Evolutionary conservation across 2,113 vertebrate genomes (phyloP), one percentile per base, ranked within the genome.

Genomic region (Helogale parvula): DNA sequence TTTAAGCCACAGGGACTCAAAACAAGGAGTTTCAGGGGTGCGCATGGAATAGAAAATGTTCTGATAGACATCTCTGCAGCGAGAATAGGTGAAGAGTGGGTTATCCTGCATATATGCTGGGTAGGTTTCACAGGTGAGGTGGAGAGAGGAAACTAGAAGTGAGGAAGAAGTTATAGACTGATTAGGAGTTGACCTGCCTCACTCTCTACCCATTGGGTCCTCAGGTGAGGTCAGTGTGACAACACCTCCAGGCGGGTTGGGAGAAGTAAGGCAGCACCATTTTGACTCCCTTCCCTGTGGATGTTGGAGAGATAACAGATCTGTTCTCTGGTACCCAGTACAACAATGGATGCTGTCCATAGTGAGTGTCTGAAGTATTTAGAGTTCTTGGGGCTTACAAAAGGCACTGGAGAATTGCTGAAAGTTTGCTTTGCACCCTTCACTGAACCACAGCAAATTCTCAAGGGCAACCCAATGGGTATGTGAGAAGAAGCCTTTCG

Each of bases 201-300:
- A 7, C 11, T 54, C 10, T 35, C 66, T 41, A 12, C 13, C 1
- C 0, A 29, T 33, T 27, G 68, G 31, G 3, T 66, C 86, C 72
- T 76, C 7, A 35, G 71, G 41, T 3, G 0, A 4, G 3, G 25
- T 35, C 33, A 25, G 35, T 1, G 0, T 74, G 45, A 45, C 6
- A 35, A 15, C 41, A 23, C 7, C 2, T 14, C 31, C 50, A 19
- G 74, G 6, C 23, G 31, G 21, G 35, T 14, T 16, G 31, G 45
- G 25, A 87, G 50, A 76, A 47, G 25, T 12, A 0, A 23, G 25
- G 21, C 5, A 0, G 4, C 4, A 2, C 72, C 38, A 9, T 8
- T 17, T 21, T 1, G 5, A 29, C 38, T 71, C 50, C 52, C 50
- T 71, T 95, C 66, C n/a, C 19, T 80, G 21, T 16, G 52, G 68